Conservation (phyloP, 2,113 vertebrate species). For the Xiphophorus maculatus region DNA sequence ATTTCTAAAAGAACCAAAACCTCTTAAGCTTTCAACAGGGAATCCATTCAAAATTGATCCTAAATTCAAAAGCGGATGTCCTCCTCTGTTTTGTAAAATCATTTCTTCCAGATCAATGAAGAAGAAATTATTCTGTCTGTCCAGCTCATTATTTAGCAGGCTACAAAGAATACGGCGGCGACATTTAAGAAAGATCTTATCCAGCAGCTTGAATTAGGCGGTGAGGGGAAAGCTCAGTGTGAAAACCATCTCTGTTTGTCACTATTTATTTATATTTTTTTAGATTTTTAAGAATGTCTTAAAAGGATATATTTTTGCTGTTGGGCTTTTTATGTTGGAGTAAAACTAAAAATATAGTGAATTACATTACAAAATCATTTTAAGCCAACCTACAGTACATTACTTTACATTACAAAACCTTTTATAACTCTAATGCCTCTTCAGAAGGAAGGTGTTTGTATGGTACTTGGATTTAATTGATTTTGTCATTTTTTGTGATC, state of each 20-base stretch:
- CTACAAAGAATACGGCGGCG: background rate
- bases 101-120: conserved; percentile 6
- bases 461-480: background rate
- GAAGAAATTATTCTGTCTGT: conserved; percentile 14
- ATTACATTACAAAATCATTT: background rate
- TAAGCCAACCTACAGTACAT: background rate
- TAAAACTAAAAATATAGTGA: no score
- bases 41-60: conserved; percentile 10
- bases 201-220: background rate
- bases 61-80: background rate
- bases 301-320: no score
- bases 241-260: background rate
- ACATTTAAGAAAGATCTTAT: background rate
- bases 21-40: background rate
- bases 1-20: conserved; percentile 3
- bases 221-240: background rate
- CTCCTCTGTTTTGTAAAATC: background rate
- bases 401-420: background rate
- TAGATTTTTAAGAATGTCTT: background rate
- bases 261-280: no score
- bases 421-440: background rate
- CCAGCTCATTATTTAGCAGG: background rate
- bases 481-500: no score
- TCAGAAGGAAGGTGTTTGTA: background rate
- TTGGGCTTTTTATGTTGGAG: background rate